phyloP scores from a whole-genome alignment of 2,113 vertebrate genomes.

The Sporophila hypoxantha region DNA sequence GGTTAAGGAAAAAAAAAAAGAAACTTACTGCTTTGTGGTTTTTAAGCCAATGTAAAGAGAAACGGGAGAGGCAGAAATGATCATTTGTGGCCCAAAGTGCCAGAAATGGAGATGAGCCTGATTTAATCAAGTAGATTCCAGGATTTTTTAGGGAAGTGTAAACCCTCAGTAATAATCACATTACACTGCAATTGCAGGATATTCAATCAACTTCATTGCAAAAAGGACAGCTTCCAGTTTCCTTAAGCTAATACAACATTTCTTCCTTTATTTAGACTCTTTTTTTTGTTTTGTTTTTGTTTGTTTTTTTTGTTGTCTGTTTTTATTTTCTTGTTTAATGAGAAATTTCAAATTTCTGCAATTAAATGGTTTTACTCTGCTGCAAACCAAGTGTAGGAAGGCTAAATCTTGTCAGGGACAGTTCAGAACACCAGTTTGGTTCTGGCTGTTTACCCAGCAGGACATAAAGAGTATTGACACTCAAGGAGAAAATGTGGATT shows the following conservation, averaged over 20 bases:
- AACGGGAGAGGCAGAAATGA: not conserved
- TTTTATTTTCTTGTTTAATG: not conserved
- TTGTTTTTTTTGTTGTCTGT: not conserved
- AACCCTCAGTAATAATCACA: not conserved
- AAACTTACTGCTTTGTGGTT: not conserved
- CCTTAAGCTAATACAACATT: not conserved
- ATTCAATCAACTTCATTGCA: not conserved
- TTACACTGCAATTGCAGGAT: not conserved
- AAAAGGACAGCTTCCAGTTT: not conserved
- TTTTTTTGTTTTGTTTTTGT: not conserved
- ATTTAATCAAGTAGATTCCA: not conserved
- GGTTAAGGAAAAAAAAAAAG: not conserved
- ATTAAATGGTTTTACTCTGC: not conserved
- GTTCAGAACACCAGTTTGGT: not conserved
- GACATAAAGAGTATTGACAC: constrained; percentile 61
- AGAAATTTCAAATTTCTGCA: not conserved
- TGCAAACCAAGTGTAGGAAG: not conserved
- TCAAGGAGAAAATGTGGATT: constrained; percentile 54
- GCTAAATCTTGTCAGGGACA: not conserved
- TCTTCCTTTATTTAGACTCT: not conserved
- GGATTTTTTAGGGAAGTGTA: not conserved
- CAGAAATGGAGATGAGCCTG: not conserved
- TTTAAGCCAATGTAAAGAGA: not conserved
- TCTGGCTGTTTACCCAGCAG: constrained; percentile 46
- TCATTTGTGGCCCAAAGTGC: not conserved